These are phyloP conservation scores for Drosophila ogumai DNA, from an alignment of 1,140 invertebrate species.

Conservation along the genomic window DNA sequence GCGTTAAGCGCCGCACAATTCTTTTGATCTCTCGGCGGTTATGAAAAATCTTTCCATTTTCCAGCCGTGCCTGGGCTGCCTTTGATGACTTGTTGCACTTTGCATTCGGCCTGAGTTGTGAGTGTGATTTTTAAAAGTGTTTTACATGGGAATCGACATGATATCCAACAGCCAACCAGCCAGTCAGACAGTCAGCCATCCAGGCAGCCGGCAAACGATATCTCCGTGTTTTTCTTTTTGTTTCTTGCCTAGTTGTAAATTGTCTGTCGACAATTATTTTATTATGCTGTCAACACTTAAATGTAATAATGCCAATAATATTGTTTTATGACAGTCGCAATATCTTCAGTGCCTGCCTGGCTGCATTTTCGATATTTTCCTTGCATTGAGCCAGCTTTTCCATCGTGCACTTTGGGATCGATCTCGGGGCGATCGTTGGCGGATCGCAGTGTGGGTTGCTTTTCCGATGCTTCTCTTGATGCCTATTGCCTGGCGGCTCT, in stretches of 20 bases:
- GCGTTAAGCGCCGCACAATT: constrained; percentile 79
- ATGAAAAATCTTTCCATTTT: constrained; percentile 76
- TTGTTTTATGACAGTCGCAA: constrained; percentile 84
- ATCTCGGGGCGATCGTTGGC: constrained; percentile 68
- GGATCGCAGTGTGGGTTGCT: constrained; percentile 65
- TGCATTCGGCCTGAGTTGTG: constrained; percentile 80
- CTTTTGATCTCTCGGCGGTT: constrained; percentile 78
- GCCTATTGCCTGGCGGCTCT: constrained; percentile 35
- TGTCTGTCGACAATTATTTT: constrained; percentile 85
- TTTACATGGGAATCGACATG: constrained; percentile 83
- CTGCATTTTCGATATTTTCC: constrained; percentile 60
- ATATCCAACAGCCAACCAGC: constrained; percentile 32
- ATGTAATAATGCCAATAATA: constrained; percentile 85
- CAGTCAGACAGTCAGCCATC: not conserved
- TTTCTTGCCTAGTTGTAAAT: constrained; percentile 54
- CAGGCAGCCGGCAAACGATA: constrained; percentile 44
- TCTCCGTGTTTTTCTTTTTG: constrained; percentile 27
- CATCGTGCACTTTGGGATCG: constrained; percentile 68
- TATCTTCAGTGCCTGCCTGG: constrained; percentile 61
- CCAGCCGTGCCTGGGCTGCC: constrained; percentile 42
- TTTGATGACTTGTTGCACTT: constrained; percentile 78
- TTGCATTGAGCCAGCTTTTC: constrained; percentile 42
- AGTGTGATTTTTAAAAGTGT: constrained; percentile 84
- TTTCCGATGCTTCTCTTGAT: constrained; percentile 16
- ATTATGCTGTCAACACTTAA: constrained; percentile 85